Evolutionary conservation across 2,113 vertebrate species (phyloP), one percentile per base, ranked within the genome.

Genomic region (Ceyx margarethae): DNA sequence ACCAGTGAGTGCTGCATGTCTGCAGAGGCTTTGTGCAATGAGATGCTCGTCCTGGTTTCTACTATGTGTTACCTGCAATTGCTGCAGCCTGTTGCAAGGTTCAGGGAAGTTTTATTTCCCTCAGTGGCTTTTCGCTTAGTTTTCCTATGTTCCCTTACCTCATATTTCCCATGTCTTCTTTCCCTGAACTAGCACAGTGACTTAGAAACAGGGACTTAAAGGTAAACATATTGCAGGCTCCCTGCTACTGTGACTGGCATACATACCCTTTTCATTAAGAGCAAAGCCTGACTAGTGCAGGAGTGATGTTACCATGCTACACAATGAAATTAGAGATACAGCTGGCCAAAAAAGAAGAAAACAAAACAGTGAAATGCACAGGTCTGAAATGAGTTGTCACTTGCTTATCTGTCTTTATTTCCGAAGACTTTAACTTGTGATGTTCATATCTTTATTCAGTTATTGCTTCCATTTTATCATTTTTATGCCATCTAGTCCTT

Each of bases 281-380:
- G 77, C 87, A 75, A 21, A 91, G 77, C 60, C 72, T 62, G 61
- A 62, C 23, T 10, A 84, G 81, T 28, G 40, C 57, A 43, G 13
- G 46, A 84, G 73, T 17, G 87, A 28, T 21, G 78, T 92, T 94
- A 87, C 89, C 61, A 17, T 31, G 89, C 87, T 92, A 69, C 85
- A 40, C 58, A 85, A 85, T 76, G 54, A 87, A 91, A 87, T 92
- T 85, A 94, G 46, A 74, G 72, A 66, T 54, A 71, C 67, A 81
- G 54, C 85, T 89, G 93, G 71, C 42, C 54, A 8, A 35, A 13
- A 21, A 21, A 22, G 5, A 25, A 37, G 11, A 14, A 60, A 69
- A 7, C 23, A 45, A 9, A 37, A 19, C 18, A 28, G 50, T 50
- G 66, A 60, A 53, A 62, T 3, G 42, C 37, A 9, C 89, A 26